Base-by-base conservation (phyloP, 2,797 vertebrate genomes). In the Somateria mollissima region DNA sequence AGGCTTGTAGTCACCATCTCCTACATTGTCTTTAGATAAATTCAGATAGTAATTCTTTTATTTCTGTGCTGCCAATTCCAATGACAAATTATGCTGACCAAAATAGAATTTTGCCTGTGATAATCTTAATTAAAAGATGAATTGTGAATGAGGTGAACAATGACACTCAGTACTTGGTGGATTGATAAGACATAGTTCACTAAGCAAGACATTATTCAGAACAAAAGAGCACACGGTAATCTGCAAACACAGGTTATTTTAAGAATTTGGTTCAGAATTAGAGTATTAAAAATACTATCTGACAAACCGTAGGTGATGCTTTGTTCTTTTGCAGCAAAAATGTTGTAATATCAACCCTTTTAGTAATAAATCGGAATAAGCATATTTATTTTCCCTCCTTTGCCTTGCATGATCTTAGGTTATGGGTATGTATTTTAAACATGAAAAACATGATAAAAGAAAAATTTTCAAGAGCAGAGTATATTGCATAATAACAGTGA, bases 41-140 rank as follows among this genome's bases (percentile, higher is more conserved):
- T 96, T 93, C 96, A 94, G 81, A 93, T 67, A 75, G 86, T 92
- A 96, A 90, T 94, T 92, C 84, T 95, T 96, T 96, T 92, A 94
- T 94, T 95, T 92, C 95, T 92, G 89, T 92, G 45, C 76, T 96
- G 94, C 83, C 83, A 86, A 89, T 93, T 95, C 56, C 76, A 96
- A 21, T 92, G 94, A 96, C 64, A 96, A 90, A 96, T 96, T 91
- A 92, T 45, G 74, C 94, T 96, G 92, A 95, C 94, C 94, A 91
- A 93, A 95, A 96, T 97, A 96, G 95, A 96, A 94, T 91, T 95
- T 94, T 94, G 75, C 85, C 94, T 82, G 84, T 90, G 95, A 96
- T 96, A 93, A 94, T 92, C 85, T 96, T 96, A 97, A 97, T 97
- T 96, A 96, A 96, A 96, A 94, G 92, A 96, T 96, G 89, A 97